Percentiles rank a stretch among this genome's conserved stretches.
Evolutionary conservation across 2,797 vertebrate species (phyloP).

Genomic region (Cossypha niveicapilla): DNA sequence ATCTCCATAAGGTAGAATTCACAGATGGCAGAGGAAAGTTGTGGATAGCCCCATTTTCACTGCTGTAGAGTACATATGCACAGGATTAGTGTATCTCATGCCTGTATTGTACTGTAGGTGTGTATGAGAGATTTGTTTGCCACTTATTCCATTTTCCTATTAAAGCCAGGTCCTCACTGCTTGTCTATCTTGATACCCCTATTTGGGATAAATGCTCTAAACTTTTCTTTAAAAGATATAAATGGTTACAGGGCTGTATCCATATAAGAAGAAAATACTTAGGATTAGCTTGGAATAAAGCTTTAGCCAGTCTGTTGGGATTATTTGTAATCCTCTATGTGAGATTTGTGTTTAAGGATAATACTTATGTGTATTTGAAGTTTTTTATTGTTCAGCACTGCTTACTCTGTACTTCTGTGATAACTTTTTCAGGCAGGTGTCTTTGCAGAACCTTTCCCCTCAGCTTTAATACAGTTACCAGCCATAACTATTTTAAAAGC

Average conservation of each 20-base stretch:
- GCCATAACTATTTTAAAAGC: neutral
- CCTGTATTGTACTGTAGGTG: neutral
- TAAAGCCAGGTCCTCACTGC: neutral
- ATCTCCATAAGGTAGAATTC: neutral
- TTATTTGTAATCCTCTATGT: neutral
- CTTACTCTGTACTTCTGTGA: neutral
- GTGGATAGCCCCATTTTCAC: neutral
- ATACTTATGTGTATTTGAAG: neutral
- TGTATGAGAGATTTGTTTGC: neutral
- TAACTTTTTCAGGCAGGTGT: neutral
- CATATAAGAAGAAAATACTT: neutral
- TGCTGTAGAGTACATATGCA: rapidly evolving
- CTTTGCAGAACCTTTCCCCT: neutral
- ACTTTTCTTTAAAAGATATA: neutral
- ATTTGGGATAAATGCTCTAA: neutral
- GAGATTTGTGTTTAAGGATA: neutral
- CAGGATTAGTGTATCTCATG: neutral
- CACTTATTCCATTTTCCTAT: neutral
- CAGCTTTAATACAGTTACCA: neutral
- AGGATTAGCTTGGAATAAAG: neutral
- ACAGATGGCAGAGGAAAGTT: neutral
- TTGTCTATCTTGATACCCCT: neutral
- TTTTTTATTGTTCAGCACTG: neutral
- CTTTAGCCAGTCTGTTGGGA: neutral
- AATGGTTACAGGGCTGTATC: neutral